Evolutionary conservation across 2,113 vertebrate species (phyloP), one percentile per base, ranked within the genome.

Genomic region (Ptilorrhoa leucosticta): DNA sequence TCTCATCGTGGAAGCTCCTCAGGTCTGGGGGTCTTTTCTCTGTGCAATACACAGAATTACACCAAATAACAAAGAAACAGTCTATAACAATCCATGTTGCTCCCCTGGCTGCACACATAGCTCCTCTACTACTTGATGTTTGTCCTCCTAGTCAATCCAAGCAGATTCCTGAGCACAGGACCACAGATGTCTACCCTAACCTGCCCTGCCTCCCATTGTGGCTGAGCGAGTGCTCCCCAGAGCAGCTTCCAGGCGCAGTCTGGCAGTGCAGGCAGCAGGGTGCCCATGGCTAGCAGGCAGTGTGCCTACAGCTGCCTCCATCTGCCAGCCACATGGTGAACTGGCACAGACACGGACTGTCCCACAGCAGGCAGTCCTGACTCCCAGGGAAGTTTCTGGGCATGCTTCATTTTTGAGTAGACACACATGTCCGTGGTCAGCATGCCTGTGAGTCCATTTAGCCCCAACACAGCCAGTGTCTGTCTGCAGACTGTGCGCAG

Each of bases 341-440:
- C 54, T 78, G 93, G 87, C 83, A 89, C 3, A 0, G 15, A 45
- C 21, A 33, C 0, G 10, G 77, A 35, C 80, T 77, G n/a, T 72
- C 42, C 60, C 92, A 47, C 64, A 57, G 54, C 22, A 2, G 47
- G 73, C 3, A 2, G 47, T 39, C 57, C 53, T 51, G 51, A 30
- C 40, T 60, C 27, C 15, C 82, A 65, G 22, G 44, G n/a, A 56
- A 65, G 45, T 54, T 73, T 83, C 71, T 83, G 83, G 71, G 12
- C 54, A 27, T 7, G 64, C n/a, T 64, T 75, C 23, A 17, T 28
- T 54, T 83, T 35, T 1, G 5, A 85, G 22, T 51, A 33, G 3
- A 42, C 70, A 44, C 15, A 15, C 0, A 0, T 2, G 15, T 39
- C 42, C 15, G 12, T 0, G 3, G 73, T 39, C 51, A 68, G 65